Conservation (phyloP, 1,140 invertebrate species). For the Bradysia coprophila region DNA sequence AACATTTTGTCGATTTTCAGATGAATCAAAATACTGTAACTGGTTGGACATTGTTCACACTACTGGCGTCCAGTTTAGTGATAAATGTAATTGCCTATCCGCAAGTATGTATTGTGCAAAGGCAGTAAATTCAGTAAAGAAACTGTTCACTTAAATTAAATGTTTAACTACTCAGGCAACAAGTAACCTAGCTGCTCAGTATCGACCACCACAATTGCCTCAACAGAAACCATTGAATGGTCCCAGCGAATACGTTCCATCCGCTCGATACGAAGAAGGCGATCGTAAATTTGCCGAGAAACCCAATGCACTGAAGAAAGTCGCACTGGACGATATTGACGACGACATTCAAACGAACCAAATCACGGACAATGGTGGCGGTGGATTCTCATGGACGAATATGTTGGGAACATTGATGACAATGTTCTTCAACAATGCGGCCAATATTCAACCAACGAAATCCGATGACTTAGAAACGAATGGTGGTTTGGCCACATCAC, state of each 20-base stretch:
- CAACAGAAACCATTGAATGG: slow-evolving; percentile 27
- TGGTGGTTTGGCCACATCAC: slow-evolving; percentile 42
- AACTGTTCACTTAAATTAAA: neutral
- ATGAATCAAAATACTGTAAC: slow-evolving; percentile 1
- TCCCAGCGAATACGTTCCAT: slow-evolving; percentile 13
- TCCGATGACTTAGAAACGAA: slow-evolving; percentile 54
- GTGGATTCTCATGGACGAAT: slow-evolving; percentile 69
- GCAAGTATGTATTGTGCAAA: neutral
- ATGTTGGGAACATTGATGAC: slow-evolving; percentile 57
- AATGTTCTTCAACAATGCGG: slow-evolving; percentile 56
- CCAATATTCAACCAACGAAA: slow-evolving; percentile 50
- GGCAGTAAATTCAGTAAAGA: too few species aligned
- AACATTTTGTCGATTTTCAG: too few species aligned
- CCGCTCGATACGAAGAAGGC: slow-evolving; percentile 15
- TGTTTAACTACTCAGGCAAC: slow-evolving; percentile 8
- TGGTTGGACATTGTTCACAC: neutral
- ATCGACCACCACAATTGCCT: slow-evolving; percentile 26
- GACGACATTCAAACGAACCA: slow-evolving; percentile 59
- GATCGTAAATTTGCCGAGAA: slow-evolving; percentile 64
- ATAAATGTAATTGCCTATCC: neutral
- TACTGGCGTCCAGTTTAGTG: neutral
- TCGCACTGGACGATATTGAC: slow-evolving; percentile 57
- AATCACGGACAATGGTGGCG: slow-evolving; percentile 42
- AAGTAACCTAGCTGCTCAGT: slow-evolving; percentile 18
- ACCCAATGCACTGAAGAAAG: slow-evolving; percentile 72